Base-by-base conservation (phyloP, 2,888 invertebrate genomes). In the Agelastica alni region DNA sequence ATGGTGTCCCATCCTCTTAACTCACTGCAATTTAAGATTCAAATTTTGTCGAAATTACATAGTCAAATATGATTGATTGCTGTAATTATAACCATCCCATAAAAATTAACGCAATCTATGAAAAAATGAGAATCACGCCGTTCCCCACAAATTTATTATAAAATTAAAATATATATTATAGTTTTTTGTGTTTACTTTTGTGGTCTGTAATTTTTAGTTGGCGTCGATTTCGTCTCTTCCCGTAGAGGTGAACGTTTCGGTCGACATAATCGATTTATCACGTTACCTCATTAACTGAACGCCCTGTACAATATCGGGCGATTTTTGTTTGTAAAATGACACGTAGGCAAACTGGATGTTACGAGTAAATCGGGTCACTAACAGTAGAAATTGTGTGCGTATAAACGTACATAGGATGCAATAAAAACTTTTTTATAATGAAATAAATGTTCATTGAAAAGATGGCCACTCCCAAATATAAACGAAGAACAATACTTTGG, bases 371-470 rank as follows among this genome's bases (percentile, higher is more conserved):
- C 56, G 48, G 59, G 55, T 59, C 55, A 56, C 55, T 45, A 53
- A 51, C 56, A 53, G 51, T 59, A 56, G 56, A 58, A 58, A 58
- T 51, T 56, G 43, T 53, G 46, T 53, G 39, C 55, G 26, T 51
- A 55, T 56, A 60, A 56, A 56, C 53, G 49, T 54, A 55, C 54
- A 59, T 51, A 58, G 59, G 59, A 61, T 59, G 60, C 53, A 60
- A 60, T 59, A 61, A 63, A 60, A 63, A 51, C 48, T 47, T 59
- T 60, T 63, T 56, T 51, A 45, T 63, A 63, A 63, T 63, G 57
- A 59, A 63, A 61, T 60, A 58, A 55, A 58, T 46, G 58, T 58
- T 60, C 58, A 58, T 58, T 60, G 56, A 49, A n/a, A n/a, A 48
- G 44, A 53, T 47, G 48, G 56, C 52, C 60, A 54, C 60, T 52